Evolutionary conservation across 2,113 vertebrate genomes (phyloP), one percentile per base, ranked within the genome.

Genomic region (Coregonus clupeaformis): DNA sequence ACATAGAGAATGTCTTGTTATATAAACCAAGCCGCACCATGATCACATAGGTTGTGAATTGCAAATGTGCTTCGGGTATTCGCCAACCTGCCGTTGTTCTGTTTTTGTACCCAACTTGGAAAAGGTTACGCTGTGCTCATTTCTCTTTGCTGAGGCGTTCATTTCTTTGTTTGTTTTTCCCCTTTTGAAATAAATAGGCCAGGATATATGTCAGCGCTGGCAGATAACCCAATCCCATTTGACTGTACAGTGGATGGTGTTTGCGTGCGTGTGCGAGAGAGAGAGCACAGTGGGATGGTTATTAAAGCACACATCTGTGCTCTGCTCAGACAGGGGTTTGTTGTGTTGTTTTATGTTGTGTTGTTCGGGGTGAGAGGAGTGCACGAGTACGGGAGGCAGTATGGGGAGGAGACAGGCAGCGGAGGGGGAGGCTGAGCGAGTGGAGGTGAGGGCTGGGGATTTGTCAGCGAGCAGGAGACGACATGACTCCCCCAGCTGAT

Each of bases 111-210:
- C 66, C 30, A 24, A 57, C 73, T 75, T 59, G 65, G 81, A 80
- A 88, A 84, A 84, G 79, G 77, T 83, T 77, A 74, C n/a, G 59
- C 75, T 82, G 30, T 7, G 60, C 29, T 68, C 81, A 81, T 76
- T 71, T 82, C 80, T 79, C 76, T 82, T 76, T 57, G 57, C 66
- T 25, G 29, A 29, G 60, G 63, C 63, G 4, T 74, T 27, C 32
- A 22, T 69, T 66, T 42, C 25, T 84, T 83, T 78, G 62, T 74
- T 68, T 52, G 30, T 84, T 83, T 78, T 80, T 72, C 22, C 70
- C 76, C 69, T 66, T 76, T 57, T 62, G 59, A 76, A 85, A 75
- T 76, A 80, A 84, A 75, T 82, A 52, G 82, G 80, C 73, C 73
- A 67, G 71, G 36, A 62, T 36, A 45, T 75, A 70, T 74, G 69